Evolutionary conservation across 2,113 vertebrate genomes (phyloP).

Genomic region (Tapirus terrestris): DNA sequence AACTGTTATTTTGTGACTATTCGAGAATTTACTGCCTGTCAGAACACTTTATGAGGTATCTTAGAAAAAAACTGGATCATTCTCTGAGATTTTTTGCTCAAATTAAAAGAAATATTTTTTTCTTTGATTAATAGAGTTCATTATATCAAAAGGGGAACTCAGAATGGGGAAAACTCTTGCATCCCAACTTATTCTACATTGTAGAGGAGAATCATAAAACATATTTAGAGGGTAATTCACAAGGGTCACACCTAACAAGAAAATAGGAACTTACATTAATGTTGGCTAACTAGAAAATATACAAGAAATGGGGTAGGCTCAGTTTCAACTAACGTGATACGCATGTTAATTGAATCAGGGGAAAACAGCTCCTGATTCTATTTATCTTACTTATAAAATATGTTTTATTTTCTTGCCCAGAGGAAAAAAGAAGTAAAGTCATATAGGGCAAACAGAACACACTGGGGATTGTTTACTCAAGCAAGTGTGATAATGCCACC

Average conservation of each 20-base stretch:
- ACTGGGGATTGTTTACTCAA: background rate
- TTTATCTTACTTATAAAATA: background rate
- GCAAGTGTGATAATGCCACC: background rate
- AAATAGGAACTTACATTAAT: background rate
- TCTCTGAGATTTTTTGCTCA: conserved; percentile 18
- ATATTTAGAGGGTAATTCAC: background rate
- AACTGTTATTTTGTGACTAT: conserved; percentile 30
- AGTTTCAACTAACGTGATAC: background rate
- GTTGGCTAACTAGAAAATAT: background rate
- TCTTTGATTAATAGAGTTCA: conserved; percentile 14
- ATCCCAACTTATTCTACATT: background rate
- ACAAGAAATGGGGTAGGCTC: background rate
- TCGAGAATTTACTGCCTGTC: conserved; percentile 55
- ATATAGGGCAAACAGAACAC: background rate
- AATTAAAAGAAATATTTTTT: background rate
- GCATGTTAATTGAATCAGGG: background rate
- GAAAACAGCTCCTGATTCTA: background rate
- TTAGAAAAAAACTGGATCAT: conserved; percentile 59
- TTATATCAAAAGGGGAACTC: background rate
- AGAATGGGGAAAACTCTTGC: background rate
- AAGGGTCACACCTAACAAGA: background rate
- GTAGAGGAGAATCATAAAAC: background rate
- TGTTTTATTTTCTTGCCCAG: background rate
- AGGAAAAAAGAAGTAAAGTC: background rate
- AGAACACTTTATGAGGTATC: conserved; percentile 45